phyloP scores from a whole-genome alignment of 2,888 invertebrate species.

The Agriotes lineatus region DNA sequence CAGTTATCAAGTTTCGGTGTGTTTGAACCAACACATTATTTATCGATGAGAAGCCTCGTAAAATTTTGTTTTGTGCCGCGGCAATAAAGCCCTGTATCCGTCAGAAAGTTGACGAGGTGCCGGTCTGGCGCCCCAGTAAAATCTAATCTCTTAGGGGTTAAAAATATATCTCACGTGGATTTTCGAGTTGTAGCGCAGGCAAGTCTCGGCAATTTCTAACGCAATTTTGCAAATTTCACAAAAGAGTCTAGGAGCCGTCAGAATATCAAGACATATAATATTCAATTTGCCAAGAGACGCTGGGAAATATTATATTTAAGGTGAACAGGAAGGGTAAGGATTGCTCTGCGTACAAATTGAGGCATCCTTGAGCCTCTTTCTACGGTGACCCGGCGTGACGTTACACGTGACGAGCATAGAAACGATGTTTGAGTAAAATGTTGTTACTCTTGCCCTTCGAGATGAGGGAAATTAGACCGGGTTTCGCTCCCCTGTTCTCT shows the following conservation, averaged over 20 bases:
- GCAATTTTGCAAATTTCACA: slow-evolving; percentile 41
- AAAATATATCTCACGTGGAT: slow-evolving; percentile 29
- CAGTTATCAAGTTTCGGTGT: neutral
- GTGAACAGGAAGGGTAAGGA: slow-evolving; percentile 57
- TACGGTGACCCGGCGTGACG: slow-evolving; percentile 60
- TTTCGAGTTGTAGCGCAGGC: slow-evolving; percentile 15
- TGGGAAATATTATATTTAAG: slow-evolving; percentile 61
- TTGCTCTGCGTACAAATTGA: slow-evolving; percentile 63
- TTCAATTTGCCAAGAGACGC: slow-evolving; percentile 62
- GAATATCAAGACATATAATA: slow-evolving; percentile 62
- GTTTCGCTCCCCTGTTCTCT: neutral
- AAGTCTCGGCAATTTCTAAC: slow-evolving; percentile 38
- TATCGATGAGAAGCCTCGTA: neutral
- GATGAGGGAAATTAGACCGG: slow-evolving; percentile 33
- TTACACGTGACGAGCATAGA: slow-evolving; percentile 60
- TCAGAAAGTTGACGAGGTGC: slow-evolving; percentile 15
- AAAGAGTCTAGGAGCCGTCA: slow-evolving; percentile 46
- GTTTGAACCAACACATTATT: neutral
- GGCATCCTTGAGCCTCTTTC: slow-evolving; percentile 61
- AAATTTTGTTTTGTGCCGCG: slow-evolving; percentile 15
- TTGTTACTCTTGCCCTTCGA: slow-evolving; percentile 30
- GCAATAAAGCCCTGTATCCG: neutral
- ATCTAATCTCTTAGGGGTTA: slow-evolving; percentile 28
- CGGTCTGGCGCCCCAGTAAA: slow-evolving; percentile 6
- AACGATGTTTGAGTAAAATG: slow-evolving; percentile 41